Evolutionary conservation across 2,888 invertebrate species (phyloP).

Genomic region (Bunonema sp.): DNA sequence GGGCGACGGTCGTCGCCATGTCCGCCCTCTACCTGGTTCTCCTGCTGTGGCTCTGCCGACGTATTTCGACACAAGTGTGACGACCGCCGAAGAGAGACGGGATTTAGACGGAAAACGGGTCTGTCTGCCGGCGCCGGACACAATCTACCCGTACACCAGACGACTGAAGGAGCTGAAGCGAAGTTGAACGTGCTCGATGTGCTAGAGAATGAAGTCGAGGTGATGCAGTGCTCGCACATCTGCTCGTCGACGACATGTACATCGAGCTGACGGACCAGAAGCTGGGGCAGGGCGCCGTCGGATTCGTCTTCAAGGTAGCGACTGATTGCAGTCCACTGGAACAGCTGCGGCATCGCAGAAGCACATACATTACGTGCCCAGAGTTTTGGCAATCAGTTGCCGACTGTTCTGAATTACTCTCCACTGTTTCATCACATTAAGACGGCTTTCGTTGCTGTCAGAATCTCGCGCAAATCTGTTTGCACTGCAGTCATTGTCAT

Average conservation of each 20-base stretch:
- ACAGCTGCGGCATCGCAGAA: too few species aligned
- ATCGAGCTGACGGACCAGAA: constrained; percentile 37
- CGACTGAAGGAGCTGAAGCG: constrained; percentile 23
- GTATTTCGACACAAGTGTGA: too few species aligned
- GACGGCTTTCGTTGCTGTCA: too few species aligned
- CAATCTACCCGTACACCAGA: constrained; percentile 29
- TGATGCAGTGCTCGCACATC: constrained; percentile 18
- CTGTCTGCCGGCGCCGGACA: constrained; percentile 30
- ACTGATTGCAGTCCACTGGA: neutral
- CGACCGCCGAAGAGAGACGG: too few species aligned
- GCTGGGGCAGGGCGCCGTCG: constrained; percentile 36
- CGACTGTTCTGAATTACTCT: too few species aligned
- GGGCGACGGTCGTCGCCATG: constrained; percentile 34
- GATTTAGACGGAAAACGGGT: constrained; percentile 34
- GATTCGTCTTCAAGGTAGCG: constrained; percentile 37
- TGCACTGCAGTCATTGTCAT: too few species aligned
- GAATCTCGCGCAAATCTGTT: too few species aligned
- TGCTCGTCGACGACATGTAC: constrained; percentile 34
- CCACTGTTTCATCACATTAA: neutral
- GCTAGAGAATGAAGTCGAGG: neutral
- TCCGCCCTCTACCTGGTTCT: constrained; percentile 23
- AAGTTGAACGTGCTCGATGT: constrained; percentile 9
- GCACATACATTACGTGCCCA: too few species aligned
- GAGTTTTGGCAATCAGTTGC: too few species aligned
- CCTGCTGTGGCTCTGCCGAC: constrained; percentile 23